These are phyloP conservation scores for Caenorhabditis becei DNA, from an alignment of 2,888 invertebrate species.

Conservation along the genomic window DNA sequence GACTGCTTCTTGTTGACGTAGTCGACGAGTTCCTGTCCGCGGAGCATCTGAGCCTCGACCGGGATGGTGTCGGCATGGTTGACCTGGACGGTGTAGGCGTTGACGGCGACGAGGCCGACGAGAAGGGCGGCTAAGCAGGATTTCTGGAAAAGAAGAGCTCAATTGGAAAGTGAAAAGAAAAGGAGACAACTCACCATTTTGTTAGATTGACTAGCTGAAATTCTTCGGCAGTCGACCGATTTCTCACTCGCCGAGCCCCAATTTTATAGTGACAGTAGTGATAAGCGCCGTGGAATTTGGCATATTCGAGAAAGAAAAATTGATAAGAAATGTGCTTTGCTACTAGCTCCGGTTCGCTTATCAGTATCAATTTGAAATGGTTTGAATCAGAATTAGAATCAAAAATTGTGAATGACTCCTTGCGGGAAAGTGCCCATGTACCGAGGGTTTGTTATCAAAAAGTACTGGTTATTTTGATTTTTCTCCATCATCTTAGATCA, in stretches of 20 bases:
- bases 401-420: constrained; percentile 12
- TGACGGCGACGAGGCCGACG: constrained; percentile 46
- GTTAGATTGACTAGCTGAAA: constrained; percentile 36
- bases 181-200: constrained; percentile 39
- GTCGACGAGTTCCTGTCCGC: constrained; percentile 69
- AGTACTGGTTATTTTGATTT: no score
- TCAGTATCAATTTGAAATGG: constrained; percentile 4
- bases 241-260: constrained; percentile 12
- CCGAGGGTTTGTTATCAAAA: no score
- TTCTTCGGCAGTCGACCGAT: constrained; percentile 53
- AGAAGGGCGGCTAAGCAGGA: constrained; percentile 47
- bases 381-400: constrained; percentile 6
- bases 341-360: constrained; percentile 54
- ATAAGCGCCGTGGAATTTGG: constrained; percentile 27
- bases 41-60: constrained; percentile 60
- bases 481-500: no score
- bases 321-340: constrained; percentile 34
- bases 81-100: constrained; percentile 49
- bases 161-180: not conserved
- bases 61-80: constrained; percentile 54
- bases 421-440: no score
- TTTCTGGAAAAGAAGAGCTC: constrained; percentile 42
- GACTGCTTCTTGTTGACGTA: constrained; percentile 69
- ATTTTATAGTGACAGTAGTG: constrained; percentile 40
- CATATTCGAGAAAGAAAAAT: constrained; percentile 16